Evolutionary conservation across 2,888 invertebrate genomes (phyloP).

Genomic region (Osmoderma eremita): DNA sequence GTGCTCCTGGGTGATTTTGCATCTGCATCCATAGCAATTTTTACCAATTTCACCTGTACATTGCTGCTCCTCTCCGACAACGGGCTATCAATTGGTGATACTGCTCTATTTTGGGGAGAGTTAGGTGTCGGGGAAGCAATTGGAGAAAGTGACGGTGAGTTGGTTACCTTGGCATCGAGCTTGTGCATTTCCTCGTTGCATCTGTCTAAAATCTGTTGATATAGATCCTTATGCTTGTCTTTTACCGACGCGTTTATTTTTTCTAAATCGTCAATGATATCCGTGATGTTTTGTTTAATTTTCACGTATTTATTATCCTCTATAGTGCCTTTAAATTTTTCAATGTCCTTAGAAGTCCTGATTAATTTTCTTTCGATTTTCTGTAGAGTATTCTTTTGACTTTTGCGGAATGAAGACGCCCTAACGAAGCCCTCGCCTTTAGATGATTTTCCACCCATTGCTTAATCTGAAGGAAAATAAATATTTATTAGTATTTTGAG

Average conservation of each 20-base stretch:
- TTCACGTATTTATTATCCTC: slow-evolving; percentile 37
- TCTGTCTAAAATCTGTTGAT: slow-evolving; percentile 38
- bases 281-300: slow-evolving; percentile 38
- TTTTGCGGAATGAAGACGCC: slow-evolving; percentile 34
- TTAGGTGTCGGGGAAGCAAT: slow-evolving; percentile 23
- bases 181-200: slow-evolving; percentile 37
- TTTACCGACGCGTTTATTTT: slow-evolving; percentile 38
- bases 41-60: slow-evolving; percentile 37
- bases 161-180: slow-evolving; percentile 35
- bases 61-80: slow-evolving; percentile 39
- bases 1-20: background rate
- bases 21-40: slow-evolving; percentile 27
- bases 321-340: slow-evolving; percentile 39
- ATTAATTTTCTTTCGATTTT: slow-evolving; percentile 38
- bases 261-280: slow-evolving; percentile 39
- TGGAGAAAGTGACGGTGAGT: slow-evolving; percentile 22
- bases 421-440: slow-evolving; percentile 33
- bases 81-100: slow-evolving; percentile 37
- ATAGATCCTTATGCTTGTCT: slow-evolving; percentile 39
- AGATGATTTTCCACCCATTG: slow-evolving; percentile 42
- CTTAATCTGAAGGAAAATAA: slow-evolving; percentile 5
- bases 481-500: background rate
- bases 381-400: slow-evolving; percentile 39
- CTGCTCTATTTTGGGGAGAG: slow-evolving; percentile 1
- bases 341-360: slow-evolving; percentile 35